These are phyloP conservation scores for Hemiprocne comata DNA, from an alignment of 2,113 vertebrate genomes.

Conservation along the genomic window DNA sequence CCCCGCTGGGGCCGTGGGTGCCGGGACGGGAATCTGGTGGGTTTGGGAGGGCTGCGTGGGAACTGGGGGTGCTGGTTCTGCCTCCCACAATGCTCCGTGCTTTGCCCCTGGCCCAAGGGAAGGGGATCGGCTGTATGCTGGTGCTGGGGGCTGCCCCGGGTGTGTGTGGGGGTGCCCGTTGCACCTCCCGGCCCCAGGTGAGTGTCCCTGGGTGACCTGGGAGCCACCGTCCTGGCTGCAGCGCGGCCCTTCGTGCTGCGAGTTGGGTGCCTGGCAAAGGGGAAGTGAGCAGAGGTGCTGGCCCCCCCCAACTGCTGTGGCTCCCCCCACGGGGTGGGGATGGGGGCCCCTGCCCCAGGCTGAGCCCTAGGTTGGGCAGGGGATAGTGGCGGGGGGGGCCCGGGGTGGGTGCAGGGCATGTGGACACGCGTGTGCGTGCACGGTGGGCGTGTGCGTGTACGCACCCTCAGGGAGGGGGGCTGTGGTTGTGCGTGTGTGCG, in stretches of 20 bases:
- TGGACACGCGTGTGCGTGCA: rapidly evolving
- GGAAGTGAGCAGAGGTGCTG: no score
- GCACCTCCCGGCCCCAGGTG: no score
- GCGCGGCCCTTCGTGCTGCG: not conserved
- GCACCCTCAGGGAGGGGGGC: not conserved
- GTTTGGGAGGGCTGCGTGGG: not conserved
- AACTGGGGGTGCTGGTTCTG: not conserved
- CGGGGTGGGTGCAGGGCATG: not conserved
- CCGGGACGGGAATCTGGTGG: rapidly evolving
- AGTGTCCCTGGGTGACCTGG: no score
- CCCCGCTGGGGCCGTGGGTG: not conserved
- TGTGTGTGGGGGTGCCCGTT: no score
- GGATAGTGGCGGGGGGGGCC: not conserved
- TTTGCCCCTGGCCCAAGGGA: no score
- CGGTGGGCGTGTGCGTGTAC: not conserved
- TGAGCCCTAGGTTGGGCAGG: not conserved
- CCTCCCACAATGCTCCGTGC: not conserved
- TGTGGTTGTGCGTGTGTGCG: rapidly evolving
- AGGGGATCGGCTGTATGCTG: no score
- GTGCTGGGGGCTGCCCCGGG: no score
- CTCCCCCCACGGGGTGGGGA: no score
- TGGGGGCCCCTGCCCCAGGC: not conserved
- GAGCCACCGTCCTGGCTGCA: no score
- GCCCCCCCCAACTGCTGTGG: no score
- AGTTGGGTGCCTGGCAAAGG: no score